phyloP scores from a whole-genome alignment of 2,113 vertebrate species.

The Siniperca knerii region DNA sequence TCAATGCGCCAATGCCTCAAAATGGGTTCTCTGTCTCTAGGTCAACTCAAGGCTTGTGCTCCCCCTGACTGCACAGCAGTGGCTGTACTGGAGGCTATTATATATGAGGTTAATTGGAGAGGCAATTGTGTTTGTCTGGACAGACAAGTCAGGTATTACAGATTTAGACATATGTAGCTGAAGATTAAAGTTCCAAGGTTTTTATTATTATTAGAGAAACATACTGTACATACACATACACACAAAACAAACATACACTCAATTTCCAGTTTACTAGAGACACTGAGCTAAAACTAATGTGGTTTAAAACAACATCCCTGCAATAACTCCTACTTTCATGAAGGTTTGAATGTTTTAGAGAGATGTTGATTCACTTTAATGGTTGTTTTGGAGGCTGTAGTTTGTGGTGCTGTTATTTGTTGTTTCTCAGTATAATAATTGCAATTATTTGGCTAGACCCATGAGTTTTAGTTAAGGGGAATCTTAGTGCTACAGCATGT shows the following conservation, averaged over 20 bases:
- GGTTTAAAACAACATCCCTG: background rate
- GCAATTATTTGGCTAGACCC: background rate
- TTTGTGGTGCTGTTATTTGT: background rate
- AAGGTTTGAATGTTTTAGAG: background rate
- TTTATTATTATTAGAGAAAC: background rate
- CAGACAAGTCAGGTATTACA: background rate
- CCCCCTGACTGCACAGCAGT: background rate
- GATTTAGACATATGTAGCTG: background rate
- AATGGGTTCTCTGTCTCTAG: background rate
- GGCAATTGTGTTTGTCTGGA: conserved; percentile 5
- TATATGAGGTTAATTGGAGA: background rate
- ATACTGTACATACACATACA: background rate
- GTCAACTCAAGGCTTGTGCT: conserved; percentile 2
- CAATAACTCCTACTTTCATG: background rate
- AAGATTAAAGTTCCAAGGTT: conserved; percentile 1
- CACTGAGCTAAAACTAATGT: background rate
- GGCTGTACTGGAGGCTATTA: background rate
- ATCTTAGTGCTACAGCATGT: background rate
- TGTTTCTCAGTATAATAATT: background rate
- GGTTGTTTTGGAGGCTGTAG: background rate
- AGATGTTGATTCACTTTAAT: background rate
- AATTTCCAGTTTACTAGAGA: background rate
- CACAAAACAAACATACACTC: too few species aligned
- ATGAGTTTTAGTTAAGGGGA: background rate
- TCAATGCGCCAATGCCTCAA: background rate